Evolutionary conservation across 2,888 invertebrate genomes (phyloP).

Genomic region (Pristionchus entomophagus): DNA sequence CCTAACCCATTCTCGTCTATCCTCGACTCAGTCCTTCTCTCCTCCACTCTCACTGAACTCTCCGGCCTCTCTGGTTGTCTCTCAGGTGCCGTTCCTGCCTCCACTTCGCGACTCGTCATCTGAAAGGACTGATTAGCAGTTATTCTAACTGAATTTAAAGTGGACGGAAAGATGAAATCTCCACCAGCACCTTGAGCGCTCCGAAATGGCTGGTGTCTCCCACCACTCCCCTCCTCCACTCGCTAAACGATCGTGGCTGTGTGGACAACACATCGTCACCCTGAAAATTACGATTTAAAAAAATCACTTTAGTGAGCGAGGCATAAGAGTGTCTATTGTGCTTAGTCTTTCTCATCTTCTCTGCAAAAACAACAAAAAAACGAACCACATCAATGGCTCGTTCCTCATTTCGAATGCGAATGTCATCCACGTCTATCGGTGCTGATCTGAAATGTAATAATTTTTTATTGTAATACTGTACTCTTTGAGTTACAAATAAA

Average conservation of each 20-base stretch:
- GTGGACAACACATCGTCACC: constrained; percentile 14
- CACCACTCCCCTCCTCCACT: constrained; percentile 22
- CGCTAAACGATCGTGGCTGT: constrained; percentile 6
- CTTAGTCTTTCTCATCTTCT: no score
- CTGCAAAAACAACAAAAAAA: no score
- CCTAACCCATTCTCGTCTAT: not conserved
- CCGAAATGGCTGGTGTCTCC: not conserved
- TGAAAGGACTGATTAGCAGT: not conserved
- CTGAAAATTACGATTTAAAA: not conserved
- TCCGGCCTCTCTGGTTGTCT: not conserved
- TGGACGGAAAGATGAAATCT: no score
- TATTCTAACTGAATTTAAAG: no score
- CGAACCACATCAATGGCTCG: constrained; percentile 33
- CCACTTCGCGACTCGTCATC: constrained; percentile 43
- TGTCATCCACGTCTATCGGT: constrained; percentile 36
- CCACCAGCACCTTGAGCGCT: not conserved
- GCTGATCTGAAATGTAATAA: not conserved
- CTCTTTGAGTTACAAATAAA: not conserved
- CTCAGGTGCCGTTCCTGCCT: constrained; percentile 38
- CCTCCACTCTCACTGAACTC: constrained; percentile 33
- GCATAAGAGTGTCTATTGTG: no score
- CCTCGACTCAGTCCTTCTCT: constrained; percentile 27
- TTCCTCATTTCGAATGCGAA: constrained; percentile 21
- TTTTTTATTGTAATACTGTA: not conserved
- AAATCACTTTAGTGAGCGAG: not conserved